These are phyloP conservation scores for Agrochola lychnidis DNA, from an alignment of 2,888 invertebrate genomes.

Conservation along the genomic window DNA sequence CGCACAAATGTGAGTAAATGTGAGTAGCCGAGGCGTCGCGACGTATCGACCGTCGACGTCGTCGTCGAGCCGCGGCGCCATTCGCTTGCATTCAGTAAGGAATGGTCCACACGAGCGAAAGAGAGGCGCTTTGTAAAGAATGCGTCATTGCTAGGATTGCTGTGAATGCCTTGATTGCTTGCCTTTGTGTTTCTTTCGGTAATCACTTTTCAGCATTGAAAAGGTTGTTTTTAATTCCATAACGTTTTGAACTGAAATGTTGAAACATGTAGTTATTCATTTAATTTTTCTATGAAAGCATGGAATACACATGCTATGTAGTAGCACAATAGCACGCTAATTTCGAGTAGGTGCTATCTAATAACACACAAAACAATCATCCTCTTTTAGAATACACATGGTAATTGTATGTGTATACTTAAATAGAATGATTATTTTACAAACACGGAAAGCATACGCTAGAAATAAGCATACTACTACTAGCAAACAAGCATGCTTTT, in stretches of 20 bases:
- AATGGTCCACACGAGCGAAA: slow-evolving; percentile 34
- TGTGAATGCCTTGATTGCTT: slow-evolving; percentile 24
- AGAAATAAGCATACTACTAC: not conserved
- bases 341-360: not conserved
- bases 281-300: not conserved
- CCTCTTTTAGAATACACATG: too few relatives aligned
- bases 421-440: not conserved
- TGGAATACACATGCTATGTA: not conserved
- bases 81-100: slow-evolving; percentile 42
- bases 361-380: not conserved
- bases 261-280: not conserved
- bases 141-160: slow-evolving; percentile 20
- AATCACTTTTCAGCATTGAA: not conserved
- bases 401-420: too few relatives aligned
- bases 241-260: not conserved
- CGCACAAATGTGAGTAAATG: slow-evolving; percentile 46
- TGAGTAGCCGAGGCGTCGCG: slow-evolving; percentile 73
- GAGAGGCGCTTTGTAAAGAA: slow-evolving; percentile 29
- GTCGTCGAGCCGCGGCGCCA: slow-evolving; percentile 58
- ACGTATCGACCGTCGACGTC: slow-evolving; percentile 82
- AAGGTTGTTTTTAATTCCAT: slow-evolving; percentile 6
- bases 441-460: not conserved
- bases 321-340: not conserved
- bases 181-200: not conserved
- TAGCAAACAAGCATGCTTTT: not conserved